phyloP scores from a whole-genome alignment of 2,797 vertebrate genomes.

The Nyctalus aviator region DNA sequence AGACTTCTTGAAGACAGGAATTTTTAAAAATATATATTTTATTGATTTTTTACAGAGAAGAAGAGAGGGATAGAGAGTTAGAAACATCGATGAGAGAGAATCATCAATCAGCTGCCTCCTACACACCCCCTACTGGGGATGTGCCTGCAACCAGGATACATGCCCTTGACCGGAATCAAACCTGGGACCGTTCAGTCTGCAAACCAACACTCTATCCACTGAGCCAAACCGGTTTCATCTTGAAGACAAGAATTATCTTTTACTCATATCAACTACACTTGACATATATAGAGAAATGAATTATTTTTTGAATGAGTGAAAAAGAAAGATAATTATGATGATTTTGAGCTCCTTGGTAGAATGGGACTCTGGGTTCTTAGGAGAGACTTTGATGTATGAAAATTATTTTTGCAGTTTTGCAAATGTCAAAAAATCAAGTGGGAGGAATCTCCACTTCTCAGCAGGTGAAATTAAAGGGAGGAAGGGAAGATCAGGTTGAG shows the following conservation, averaged over 20 bases:
- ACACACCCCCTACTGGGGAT: too few relatives aligned
- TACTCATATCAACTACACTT: conserved; percentile 12
- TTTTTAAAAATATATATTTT: too few relatives aligned
- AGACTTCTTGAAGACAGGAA: not conserved
- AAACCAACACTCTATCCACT: too few relatives aligned
- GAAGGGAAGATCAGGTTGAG: not conserved
- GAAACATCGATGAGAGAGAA: too few relatives aligned
- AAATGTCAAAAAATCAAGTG: conserved; percentile 44
- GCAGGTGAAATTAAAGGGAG: not conserved
- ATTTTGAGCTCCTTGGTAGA: conserved; percentile 28
- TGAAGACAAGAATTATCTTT: not conserved
- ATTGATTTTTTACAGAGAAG: too few relatives aligned
- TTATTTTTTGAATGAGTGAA: not conserved
- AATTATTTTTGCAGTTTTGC: conserved; percentile 30
- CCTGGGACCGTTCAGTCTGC: too few relatives aligned
- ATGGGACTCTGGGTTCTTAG: not conserved
- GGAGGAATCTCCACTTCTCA: not conserved
- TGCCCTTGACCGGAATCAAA: too few relatives aligned
- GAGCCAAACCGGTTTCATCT: too few relatives aligned
- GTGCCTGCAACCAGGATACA: too few relatives aligned
- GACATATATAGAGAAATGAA: conserved; percentile 19
- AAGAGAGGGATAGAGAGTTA: too few relatives aligned
- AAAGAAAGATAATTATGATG: not conserved
- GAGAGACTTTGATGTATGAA: conserved; percentile 24
- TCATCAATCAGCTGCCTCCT: too few relatives aligned